These are phyloP conservation scores for Merops nubicus DNA, from an alignment of 2,113 vertebrate species.

Conservation along the genomic window DNA sequence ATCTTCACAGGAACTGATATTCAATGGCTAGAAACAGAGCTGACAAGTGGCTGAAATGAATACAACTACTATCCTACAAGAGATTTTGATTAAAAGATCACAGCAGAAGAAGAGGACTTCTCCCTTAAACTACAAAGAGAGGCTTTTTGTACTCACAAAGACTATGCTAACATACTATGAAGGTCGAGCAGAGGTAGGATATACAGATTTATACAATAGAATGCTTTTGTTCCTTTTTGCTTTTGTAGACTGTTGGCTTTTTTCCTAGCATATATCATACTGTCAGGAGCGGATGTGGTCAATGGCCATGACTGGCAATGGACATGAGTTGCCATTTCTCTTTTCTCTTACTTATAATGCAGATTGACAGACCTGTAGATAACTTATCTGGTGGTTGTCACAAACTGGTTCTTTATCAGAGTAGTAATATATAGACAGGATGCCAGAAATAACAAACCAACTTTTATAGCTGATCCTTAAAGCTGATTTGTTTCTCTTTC, in stretches of 20 bases:
- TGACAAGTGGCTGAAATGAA: constrained; percentile 85
- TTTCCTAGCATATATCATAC: background rate
- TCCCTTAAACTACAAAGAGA: constrained; percentile 93
- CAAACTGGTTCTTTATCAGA: background rate
- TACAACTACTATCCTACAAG: constrained; percentile 85
- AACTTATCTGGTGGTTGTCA: background rate
- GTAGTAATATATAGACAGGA: background rate
- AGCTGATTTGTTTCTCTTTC: background rate
- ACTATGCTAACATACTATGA: constrained; percentile 89
- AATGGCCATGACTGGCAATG: background rate
- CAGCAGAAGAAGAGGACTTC: constrained; percentile 95
- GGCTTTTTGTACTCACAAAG: constrained; percentile 90
- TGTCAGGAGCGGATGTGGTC: background rate
- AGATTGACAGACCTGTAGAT: background rate
- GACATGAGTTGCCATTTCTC: background rate
- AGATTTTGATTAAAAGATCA: constrained; percentile 92
- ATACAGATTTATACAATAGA: background rate
- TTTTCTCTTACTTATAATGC: background rate
- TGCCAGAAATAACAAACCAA: background rate
- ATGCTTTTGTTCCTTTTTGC: background rate
- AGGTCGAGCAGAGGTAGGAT: constrained; percentile 85
- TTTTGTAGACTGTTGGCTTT: background rate
- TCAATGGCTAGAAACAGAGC: constrained; percentile 80
- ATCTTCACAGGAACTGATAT: constrained; percentile 54
- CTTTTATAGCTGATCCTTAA: background rate